Conservation (phyloP, 1,140 invertebrate species). For the Brachionus paranguensis region DNA sequence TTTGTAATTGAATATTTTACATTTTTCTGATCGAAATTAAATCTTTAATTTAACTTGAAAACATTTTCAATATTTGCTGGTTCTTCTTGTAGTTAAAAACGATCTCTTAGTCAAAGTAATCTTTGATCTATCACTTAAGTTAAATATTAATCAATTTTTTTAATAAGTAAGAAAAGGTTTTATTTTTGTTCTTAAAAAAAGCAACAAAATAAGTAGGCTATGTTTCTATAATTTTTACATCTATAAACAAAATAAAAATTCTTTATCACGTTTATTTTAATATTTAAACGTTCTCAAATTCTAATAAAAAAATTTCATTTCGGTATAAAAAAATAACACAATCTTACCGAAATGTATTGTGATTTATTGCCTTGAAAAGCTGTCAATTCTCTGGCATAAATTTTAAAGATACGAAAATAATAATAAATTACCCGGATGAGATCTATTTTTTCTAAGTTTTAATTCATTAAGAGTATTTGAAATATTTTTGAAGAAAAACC, state of each 20-base stretch:
- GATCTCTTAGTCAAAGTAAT: too few species aligned
- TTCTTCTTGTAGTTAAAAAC: too few species aligned
- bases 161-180: too few species aligned
- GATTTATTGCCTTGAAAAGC: neutral
- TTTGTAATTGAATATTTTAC: too few species aligned
- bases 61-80: too few species aligned
- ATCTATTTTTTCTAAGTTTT: neutral
- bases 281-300: neutral
- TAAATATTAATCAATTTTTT: too few species aligned
- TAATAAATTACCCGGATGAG: neutral
- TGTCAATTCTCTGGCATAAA: neutral
- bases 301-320: neutral
- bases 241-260: neutral
- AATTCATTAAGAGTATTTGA: neutral
- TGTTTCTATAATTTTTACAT: too few species aligned
- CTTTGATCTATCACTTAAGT: too few species aligned
- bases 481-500: neutral
- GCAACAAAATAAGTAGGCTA: too few species aligned
- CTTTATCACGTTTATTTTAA: neutral
- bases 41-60: too few species aligned
- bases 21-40: too few species aligned
- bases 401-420: neutral
- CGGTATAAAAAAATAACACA: neutral
- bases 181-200: too few species aligned
- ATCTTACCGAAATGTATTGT: neutral